phyloP scores from a whole-genome alignment of 2,888 invertebrate genomes.

The Idaea dimidiata region DNA sequence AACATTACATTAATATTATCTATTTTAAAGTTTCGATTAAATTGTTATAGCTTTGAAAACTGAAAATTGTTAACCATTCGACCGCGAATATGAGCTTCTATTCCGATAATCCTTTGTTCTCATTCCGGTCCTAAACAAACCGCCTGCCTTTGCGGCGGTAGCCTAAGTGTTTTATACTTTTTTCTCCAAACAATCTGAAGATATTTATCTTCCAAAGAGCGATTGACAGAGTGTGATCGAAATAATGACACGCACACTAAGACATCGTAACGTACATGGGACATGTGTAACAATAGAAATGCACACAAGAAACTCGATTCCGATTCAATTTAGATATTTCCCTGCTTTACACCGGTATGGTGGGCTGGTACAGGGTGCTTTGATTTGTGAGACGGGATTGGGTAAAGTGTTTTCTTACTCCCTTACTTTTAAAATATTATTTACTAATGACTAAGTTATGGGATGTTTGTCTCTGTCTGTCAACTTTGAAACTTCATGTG shows the following conservation, averaged over 20 bases:
- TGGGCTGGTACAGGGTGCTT: constrained; percentile 8
- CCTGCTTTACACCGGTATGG: constrained; percentile 26
- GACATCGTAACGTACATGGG: neutral
- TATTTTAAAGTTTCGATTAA: no score
- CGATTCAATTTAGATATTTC: constrained; percentile 60
- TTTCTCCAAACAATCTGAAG: neutral
- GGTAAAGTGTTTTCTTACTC: constrained; percentile 17
- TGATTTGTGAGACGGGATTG: constrained; percentile 39
- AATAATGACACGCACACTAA: neutral
- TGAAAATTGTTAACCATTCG: no score
- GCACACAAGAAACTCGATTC: constrained; percentile 48
- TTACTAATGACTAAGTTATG: no score
- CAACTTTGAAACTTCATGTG: no score
- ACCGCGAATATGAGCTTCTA: no score
- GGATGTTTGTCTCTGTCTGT: no score
- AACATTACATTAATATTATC: no score
- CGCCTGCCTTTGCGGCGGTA: no score
- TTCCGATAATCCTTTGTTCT: no score
- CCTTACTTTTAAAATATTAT: constrained; percentile 15
- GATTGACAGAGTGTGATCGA: neutral
- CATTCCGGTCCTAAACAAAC: no score
- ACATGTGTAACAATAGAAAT: constrained; percentile 24
- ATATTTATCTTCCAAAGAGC: neutral
- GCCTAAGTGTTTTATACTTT: neutral
- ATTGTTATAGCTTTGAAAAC: no score